Base-by-base conservation (phyloP, 2,888 invertebrate species). In the Creontiades dilutus region DNA sequence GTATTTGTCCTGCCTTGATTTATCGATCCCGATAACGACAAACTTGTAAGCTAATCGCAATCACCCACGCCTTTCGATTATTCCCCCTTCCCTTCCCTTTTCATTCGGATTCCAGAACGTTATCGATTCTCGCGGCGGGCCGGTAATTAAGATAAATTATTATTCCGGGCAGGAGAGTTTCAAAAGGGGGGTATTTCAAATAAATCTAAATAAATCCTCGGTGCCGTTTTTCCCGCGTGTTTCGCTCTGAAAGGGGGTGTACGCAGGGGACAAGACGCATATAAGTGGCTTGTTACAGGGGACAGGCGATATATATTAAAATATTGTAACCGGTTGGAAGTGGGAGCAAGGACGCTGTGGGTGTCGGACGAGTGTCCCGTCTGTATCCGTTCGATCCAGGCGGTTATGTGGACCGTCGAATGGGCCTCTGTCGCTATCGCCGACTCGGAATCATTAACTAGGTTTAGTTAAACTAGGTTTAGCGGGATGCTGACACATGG, bases 341-440 rank as follows among this genome's bases (percentile, higher is more conserved):
- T 82, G 82, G 82, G 82, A 82, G 82, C 82, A 82, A 82, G 82
- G 82, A 82, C 82, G 82, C 82, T n/a, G 82, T 82, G 82, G 82
- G 82, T 52, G 82, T 82, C 52, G 52, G 52, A 52, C 78, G 37
- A 80, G 78, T 80, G 78, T 80, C 46, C 78, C 78, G 46, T 80
- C 78, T 80, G 78, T 80, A 76, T 57, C 57, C 57, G 57, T 57
- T 57, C 57, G 57, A 13, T 61, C 19, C 68, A 23, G 68, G 13
- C 68, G 7, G 68, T 68, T 5, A 19, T 23, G 68, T 23, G 16
- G 57, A n/a, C 16, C 52, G 52, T 52, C 52, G 52, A 52, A 52
- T 52, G 52, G 57, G 57, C n/a, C n/a, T 16, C n/a, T 0, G 12
- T 57, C n/a, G 16, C 57, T 57, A 57, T 57, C 57, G 57, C 57